Conservation (phyloP, 1,140 invertebrate species). For the Leptopilina boulardi region DNA sequence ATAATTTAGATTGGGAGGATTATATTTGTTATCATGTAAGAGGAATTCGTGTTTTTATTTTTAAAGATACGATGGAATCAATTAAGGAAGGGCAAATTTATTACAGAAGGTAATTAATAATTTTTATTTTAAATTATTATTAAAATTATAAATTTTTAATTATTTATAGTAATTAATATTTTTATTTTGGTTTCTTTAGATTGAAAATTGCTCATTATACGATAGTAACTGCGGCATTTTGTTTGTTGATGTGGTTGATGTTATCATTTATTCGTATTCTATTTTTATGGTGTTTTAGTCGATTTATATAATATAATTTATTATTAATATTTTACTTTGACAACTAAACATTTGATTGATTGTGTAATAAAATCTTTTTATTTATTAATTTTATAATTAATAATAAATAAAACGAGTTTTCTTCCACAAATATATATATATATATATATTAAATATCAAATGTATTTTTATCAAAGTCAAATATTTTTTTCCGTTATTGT, state of each 20-base stretch:
- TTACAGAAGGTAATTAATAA: conserved; percentile 55
- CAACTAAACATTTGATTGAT: not conserved
- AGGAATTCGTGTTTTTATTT: conserved; percentile 73
- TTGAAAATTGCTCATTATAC: conserved; percentile 46
- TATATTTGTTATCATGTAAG: conserved; percentile 71
- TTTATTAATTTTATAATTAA: too few species aligned
- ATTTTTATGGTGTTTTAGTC: not conserved
- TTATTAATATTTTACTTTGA: not conserved
- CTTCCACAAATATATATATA: too few species aligned
- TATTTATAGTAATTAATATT: conserved; percentile 27
- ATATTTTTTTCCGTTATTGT: too few species aligned
- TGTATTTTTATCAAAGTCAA: too few species aligned
- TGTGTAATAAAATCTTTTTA: not conserved
- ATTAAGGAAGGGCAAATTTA: conserved; percentile 54
- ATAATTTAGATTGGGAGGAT: conserved; percentile 70
- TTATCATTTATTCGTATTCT: not conserved
- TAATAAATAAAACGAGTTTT: too few species aligned
- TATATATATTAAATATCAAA: too few species aligned
- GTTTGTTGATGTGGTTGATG: conserved; percentile 38
- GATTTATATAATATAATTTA: not conserved
- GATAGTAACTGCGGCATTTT: conserved; percentile 25
- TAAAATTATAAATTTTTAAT: not conserved
- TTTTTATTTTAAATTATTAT: conserved; percentile 32
- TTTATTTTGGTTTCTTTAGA: conserved; percentile 41
- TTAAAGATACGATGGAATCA: conserved; percentile 73